phyloP scores from a whole-genome alignment of 2,113 vertebrate genomes.

The Lampris megalopsis region DNA sequence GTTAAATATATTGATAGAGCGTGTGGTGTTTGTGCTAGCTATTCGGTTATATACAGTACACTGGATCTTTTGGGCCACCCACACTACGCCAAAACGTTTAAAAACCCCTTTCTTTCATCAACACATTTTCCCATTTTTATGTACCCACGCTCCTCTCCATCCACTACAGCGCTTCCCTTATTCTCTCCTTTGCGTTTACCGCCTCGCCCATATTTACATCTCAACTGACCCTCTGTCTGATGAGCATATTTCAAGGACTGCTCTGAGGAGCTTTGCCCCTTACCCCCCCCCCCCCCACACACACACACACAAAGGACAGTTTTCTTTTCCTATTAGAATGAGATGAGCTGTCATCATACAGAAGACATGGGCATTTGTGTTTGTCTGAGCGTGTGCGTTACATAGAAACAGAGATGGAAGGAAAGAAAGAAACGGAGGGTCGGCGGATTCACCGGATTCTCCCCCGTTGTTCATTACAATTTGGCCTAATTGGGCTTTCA shows the following conservation, averaged over 20 bases:
- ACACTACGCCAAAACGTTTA: too few species aligned
- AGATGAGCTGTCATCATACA: constrained; percentile 26
- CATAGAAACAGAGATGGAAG: background rate
- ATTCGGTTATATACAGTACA: background rate
- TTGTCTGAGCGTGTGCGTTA: constrained; percentile 21
- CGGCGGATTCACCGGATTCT: background rate
- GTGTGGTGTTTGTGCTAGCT: background rate
- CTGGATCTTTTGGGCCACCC: too few species aligned
- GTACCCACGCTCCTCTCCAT: background rate
- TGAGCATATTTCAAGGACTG: background rate
- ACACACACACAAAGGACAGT: constrained; percentile 47
- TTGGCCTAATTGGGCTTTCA: constrained; percentile 62
- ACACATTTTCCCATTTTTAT: background rate
- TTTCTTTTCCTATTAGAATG: constrained; percentile 60
- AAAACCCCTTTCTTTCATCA: too few species aligned
- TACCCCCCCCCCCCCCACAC: background rate
- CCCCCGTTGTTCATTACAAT: constrained; percentile 36
- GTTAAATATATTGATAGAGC: background rate
- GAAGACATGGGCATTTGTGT: background rate
- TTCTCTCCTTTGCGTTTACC: constrained; percentile 17
- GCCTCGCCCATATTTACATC: constrained; percentile 6
- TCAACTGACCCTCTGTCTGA: background rate
- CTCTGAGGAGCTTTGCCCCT: background rate
- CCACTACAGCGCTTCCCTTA: background rate
- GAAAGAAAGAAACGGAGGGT: constrained; percentile 10